Conservation (phyloP, 2,888 invertebrate genomes). For the Alloscopus bannaensis region DNA sequence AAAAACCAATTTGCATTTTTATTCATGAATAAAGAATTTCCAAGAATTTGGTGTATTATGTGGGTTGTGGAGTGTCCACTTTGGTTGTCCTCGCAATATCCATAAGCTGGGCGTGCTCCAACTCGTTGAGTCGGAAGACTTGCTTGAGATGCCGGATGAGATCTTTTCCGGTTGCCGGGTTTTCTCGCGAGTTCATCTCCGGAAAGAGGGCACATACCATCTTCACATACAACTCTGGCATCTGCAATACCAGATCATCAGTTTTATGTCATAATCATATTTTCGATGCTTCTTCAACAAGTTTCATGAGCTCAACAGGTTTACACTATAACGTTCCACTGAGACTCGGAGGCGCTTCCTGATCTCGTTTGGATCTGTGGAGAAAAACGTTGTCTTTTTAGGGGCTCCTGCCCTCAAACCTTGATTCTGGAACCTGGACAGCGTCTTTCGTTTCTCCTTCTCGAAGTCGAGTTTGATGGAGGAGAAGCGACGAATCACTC, state of each 20-base stretch:
- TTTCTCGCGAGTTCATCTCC: conserved; percentile 41
- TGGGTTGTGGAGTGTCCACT: conserved; percentile 10
- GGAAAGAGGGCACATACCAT: conserved; percentile 58
- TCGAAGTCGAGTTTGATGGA: conserved; percentile 60
- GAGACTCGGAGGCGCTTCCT: conserved; percentile 29
- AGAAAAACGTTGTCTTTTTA: conserved; percentile 9
- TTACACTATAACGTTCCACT: conserved; percentile 55
- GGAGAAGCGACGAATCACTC: conserved; percentile 53
- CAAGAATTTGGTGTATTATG: too few species aligned
- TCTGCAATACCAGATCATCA: conserved; percentile 30
- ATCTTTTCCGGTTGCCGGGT: conserved; percentile 47
- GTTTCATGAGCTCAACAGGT: too few species aligned
- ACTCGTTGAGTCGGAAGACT: conserved; percentile 44
- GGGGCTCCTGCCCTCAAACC: conserved; percentile 30
- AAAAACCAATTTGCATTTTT: neutral
- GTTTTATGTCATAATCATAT: neutral
- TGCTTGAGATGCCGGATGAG: conserved; percentile 47
- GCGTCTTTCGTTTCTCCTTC: conserved; percentile 53
- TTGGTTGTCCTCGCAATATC: conserved; percentile 51
- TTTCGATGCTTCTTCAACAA: too few species aligned
- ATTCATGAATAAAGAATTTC: conserved; percentile 2
- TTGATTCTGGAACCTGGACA: conserved; percentile 43
- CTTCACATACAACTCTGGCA: conserved; percentile 58
- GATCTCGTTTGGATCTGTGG: conserved; percentile 40
- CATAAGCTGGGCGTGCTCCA: conserved; percentile 38